Percentiles rank a stretch among this genome's conserved stretches.
phyloP scores from a whole-genome alignment of 2,888 invertebrate species.

The Apamea epomidion region DNA sequence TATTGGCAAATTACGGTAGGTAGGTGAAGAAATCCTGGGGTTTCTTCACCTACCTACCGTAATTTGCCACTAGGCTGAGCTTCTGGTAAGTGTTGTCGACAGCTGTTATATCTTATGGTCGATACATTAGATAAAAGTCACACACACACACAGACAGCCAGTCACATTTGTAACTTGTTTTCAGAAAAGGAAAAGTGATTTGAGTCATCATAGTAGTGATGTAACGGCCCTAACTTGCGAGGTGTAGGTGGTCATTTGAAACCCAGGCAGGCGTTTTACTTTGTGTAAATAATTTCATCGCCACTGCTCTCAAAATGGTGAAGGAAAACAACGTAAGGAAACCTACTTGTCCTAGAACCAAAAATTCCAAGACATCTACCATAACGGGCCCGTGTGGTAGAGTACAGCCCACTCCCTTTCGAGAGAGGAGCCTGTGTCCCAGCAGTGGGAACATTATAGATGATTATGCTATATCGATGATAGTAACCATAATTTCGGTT shows the following conservation, averaged over 20 bases:
- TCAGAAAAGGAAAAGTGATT: background rate
- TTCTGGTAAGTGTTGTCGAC: slow-evolving; percentile 52
- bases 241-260: fast-evolving
- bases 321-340: background rate
- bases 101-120: slow-evolving; percentile 35
- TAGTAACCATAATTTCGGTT: background rate
- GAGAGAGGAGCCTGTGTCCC: too few species aligned
- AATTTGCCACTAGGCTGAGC: slow-evolving; percentile 64
- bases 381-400: background rate
- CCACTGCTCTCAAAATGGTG: background rate
- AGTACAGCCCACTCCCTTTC: background rate
- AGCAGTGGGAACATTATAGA: too few species aligned
- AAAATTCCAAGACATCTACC: too few species aligned
- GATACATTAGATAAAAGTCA: slow-evolving; percentile 22
- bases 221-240: background rate
- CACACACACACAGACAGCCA: too few species aligned
- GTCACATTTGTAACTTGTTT: slow-evolving; percentile 13
- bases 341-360: too few species aligned
- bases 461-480: too few species aligned
- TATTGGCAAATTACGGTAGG: too few species aligned
- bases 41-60: slow-evolving; percentile 59
- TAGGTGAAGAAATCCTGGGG: too few species aligned
- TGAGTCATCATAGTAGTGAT: background rate
- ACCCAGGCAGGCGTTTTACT: background rate
- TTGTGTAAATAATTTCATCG: background rate